Conservation (phyloP, 2,113 vertebrate species). For the Odocoileus virginianus region DNA sequence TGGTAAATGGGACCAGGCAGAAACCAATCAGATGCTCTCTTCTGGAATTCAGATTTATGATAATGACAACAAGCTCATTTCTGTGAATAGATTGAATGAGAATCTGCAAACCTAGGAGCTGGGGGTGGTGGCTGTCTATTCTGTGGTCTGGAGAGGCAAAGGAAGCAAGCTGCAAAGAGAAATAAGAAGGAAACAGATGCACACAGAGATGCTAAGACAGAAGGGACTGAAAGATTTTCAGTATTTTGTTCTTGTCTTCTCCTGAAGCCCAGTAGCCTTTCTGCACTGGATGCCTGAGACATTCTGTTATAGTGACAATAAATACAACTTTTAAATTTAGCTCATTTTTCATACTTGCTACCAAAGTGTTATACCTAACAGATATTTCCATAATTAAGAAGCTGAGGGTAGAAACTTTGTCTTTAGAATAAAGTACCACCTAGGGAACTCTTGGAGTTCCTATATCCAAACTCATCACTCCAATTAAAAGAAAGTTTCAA, state of each 20-base stretch:
- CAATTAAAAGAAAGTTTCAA: background rate
- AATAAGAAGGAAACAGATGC: background rate
- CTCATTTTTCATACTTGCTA: background rate
- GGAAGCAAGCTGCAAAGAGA: background rate
- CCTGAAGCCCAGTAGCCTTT: background rate
- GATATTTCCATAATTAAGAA: background rate
- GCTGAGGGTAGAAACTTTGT: background rate
- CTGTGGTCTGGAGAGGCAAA: background rate
- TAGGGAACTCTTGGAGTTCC: background rate
- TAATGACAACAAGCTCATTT: background rate
- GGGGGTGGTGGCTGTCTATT: background rate
- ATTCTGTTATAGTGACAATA: background rate
- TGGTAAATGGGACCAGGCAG: background rate
- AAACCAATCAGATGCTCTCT: background rate
- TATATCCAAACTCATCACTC: background rate
- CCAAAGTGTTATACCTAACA: background rate
- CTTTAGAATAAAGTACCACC: background rate
- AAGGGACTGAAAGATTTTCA: background rate
- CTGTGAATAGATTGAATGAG: background rate
- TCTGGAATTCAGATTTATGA: background rate
- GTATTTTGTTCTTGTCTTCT: background rate
- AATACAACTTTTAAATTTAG: background rate
- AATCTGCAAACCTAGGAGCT: background rate
- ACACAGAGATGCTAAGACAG: background rate
- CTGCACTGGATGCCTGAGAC: background rate